These are phyloP conservation scores for rabbit (Oryctolagus cuniculus) DNA, from an alignment of 2,113 vertebrate genomes.

Conservation along the genomic window mOryCun1.1 NC_091444.1:20517001-20517500, in stretches of 20 bases:
- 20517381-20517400: background rate
- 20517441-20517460: too few relatives aligned
- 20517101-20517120: slow-evolving; percentile 91
- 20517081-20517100: background rate
- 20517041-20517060: background rate
- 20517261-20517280: background rate
- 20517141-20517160: slow-evolving; percentile 98
- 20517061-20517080: background rate
- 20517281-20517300: background rate
- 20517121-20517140: slow-evolving; percentile 99
- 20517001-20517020: background rate
- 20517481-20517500: too few relatives aligned
- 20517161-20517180: slow-evolving; percentile 98
- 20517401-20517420: too few relatives aligned
- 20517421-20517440: too few relatives aligned
- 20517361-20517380: background rate
- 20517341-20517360: background rate
- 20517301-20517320: background rate
- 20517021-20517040: background rate
- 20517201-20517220: slow-evolving; percentile 99
- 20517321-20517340: background rate
- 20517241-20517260: slow-evolving; percentile 92
- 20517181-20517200: slow-evolving; percentile 98
- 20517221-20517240: slow-evolving; percentile 99
- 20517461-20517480: too few relatives aligned